Base-by-base conservation (phyloP, 1,140 invertebrate genomes). In the Tetranychus urticae region DNA sequence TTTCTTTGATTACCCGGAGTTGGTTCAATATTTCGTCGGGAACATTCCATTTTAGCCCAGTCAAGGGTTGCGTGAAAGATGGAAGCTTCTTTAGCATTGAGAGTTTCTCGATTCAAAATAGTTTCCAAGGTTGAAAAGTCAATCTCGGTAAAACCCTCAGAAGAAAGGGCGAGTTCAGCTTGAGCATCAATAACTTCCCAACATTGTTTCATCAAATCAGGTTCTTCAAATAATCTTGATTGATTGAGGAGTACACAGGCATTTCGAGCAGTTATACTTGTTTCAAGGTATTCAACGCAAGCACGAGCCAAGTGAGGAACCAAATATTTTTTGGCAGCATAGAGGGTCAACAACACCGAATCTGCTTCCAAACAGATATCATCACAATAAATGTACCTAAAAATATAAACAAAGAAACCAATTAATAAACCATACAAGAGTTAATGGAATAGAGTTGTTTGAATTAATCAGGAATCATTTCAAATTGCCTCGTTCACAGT, bases 341-440 rank as follows among this genome's bases (percentile, higher is more conserved):
- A 89, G 4, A 91, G 71, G 2, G 87, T 90, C 60, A 87, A 84
- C 61, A 91, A 71, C 39, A 91, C 88, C 61, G 84, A 88, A 69
- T 91, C 88, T 37, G 86, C 85, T 77, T 91, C 86, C 65, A 91
- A 72, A 68, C 86, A 82, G 66, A 91, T 88, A 76, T 94, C 88
- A 79, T 96, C 91, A 77, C 86, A 90, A 74, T 96, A 96, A 68
- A 96, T 79, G 73, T 93, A 96, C 74, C 88, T 94, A 67, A 33
- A 66, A 68, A 59, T 34, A 62, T 52, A 67, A 56, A 52, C 12
- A 23, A 39, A 46, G 54, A 61, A 60, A 60, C 3, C 14, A 42
- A 42, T 59, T 37, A 36, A 46, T n/a, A n/a, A n/a, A n/a, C n/a
- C n/a, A n/a, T n/a, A n/a, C n/a, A n/a, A n/a, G n/a, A n/a, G n/a